Evolutionary conservation across 2,888 invertebrate species (phyloP), one percentile per base, ranked within the genome.

Genomic region (Blera fallax): DNA sequence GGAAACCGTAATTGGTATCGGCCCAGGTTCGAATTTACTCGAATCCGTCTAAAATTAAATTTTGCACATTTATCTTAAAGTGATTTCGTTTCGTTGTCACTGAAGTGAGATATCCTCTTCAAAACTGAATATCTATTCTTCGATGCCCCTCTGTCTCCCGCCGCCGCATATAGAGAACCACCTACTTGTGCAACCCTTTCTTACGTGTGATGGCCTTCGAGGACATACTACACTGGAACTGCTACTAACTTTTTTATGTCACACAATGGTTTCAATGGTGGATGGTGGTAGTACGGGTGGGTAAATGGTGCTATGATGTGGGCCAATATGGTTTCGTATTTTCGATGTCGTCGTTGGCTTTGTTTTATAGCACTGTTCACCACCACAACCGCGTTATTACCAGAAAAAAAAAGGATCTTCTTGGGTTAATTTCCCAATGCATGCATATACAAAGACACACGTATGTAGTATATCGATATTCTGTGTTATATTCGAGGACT

Each of bases 21-120:
- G 69, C 52, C 29, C 69, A 52, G 62, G 52, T 70, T 78, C 50
- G 67, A 77, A 77, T 77, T 77, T 60, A 58, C 77, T 69, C 24
- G 67, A 60, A 77, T 69, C 60, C 69, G 40, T 32, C 58, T 52
- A 69, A 48, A 77, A 58, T n/a, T 77, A 60, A 69, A 78, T 54
- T 70, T 62, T 62, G 78, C 45, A n/a, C 62, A 78, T 69, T 78
- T 70, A 70, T 70, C 78, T 70, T 70, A 70, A 78, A 78, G 78
- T 69, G 78, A 78, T 78, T 78, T 62, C 40, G 67, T 67, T 77
- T 74, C 74, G 64, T 65, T 48, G 74, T 16, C 43, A n/a, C 52
- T 60, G 50, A 78, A 78, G 78, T 69, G 78, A 43, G 52, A 78
- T 54, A 70, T 78, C 78, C 54, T 54, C 69, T 78, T 70, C 69